These are phyloP conservation scores for Clarias gariepinus DNA, from an alignment of 2,113 vertebrate species.

Conservation along the genomic window DNA sequence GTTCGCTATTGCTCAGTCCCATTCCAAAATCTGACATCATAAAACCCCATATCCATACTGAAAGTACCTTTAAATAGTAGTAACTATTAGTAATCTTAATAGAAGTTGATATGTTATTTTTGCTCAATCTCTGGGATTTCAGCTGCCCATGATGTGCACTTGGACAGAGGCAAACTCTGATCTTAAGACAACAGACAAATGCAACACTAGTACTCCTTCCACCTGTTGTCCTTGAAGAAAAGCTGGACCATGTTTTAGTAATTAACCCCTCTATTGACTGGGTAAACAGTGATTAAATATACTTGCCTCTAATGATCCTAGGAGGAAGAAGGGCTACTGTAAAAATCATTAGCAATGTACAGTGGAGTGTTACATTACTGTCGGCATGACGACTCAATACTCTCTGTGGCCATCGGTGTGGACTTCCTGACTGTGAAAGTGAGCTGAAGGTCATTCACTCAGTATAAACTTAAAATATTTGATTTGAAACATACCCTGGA, in stretches of 20 bases:
- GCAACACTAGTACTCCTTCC: neutral
- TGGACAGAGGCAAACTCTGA: slow-evolving; percentile 23
- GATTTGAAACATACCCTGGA: slow-evolving; percentile 6
- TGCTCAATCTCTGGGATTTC: slow-evolving; percentile 1
- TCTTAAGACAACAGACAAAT: slow-evolving; percentile 17
- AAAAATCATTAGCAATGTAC: slow-evolving; percentile 53
- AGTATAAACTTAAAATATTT: slow-evolving; percentile 10
- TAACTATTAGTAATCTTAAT: too few relatives aligned
- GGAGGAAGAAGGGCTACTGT: slow-evolving; percentile 46
- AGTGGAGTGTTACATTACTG: slow-evolving; percentile 32
- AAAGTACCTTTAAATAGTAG: slow-evolving; percentile 11
- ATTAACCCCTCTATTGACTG: slow-evolving; percentile 56
- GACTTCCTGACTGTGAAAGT: slow-evolving; percentile 22
- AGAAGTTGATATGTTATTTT: slow-evolving; percentile 11
- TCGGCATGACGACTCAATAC: slow-evolving; percentile 40
- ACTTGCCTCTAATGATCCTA: slow-evolving; percentile 53
- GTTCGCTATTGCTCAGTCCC: slow-evolving; percentile 32
- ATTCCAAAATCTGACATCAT: slow-evolving; percentile 49
- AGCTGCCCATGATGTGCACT: slow-evolving; percentile 39
- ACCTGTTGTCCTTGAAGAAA: slow-evolving; percentile 29
- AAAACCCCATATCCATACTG: slow-evolving; percentile 11
- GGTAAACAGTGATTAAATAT: slow-evolving; percentile 61
- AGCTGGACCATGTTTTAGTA: slow-evolving; percentile 22
- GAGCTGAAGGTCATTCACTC: slow-evolving; percentile 9
- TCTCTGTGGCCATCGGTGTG: slow-evolving; percentile 31